Evolutionary conservation across 2,113 vertebrate genomes (phyloP).

Genomic region (Hydropotes inermis): DNA sequence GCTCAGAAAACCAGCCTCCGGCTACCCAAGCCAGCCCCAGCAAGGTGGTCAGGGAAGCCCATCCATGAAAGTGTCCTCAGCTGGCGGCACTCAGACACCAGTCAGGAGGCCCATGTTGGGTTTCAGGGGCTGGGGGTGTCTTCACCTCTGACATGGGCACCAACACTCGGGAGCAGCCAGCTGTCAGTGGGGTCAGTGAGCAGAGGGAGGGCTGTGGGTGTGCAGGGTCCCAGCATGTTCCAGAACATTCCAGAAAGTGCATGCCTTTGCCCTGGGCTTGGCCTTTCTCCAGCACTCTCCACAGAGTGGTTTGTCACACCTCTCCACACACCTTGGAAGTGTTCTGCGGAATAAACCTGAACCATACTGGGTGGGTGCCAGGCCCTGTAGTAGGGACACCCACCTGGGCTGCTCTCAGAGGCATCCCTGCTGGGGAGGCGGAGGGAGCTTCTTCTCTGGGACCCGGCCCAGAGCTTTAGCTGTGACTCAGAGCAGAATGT

Average conservation of each 20-base stretch:
- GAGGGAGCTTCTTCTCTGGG: neutral
- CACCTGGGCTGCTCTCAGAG: conserved; percentile 31
- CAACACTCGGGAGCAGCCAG: neutral
- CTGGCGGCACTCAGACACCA: neutral
- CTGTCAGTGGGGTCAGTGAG: neutral
- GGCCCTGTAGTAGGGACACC: neutral
- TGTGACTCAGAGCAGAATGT: neutral
- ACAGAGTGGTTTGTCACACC: neutral
- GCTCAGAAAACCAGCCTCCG: neutral
- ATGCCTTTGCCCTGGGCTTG: neutral
- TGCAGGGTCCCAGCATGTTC: neutral
- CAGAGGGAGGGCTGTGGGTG: neutral
- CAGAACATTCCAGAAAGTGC: neutral
- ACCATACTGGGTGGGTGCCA: neutral
- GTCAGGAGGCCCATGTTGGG: neutral
- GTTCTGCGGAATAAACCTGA: neutral
- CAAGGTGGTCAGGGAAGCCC: neutral
- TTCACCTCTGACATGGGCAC: neutral
- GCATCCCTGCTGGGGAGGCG: neutral
- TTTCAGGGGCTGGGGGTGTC: neutral
- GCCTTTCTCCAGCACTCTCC: neutral
- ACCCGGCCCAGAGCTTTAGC: neutral
- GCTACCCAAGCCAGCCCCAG: neutral
- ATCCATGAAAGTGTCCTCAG: neutral
- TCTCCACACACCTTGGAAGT: neutral